A percentile compares a stretch with the other conserved stretches of the same genome.
These are phyloP conservation scores for Girardinus metallicus DNA, from an alignment of 2,797 vertebrate genomes.

Conservation along the genomic window DNA sequence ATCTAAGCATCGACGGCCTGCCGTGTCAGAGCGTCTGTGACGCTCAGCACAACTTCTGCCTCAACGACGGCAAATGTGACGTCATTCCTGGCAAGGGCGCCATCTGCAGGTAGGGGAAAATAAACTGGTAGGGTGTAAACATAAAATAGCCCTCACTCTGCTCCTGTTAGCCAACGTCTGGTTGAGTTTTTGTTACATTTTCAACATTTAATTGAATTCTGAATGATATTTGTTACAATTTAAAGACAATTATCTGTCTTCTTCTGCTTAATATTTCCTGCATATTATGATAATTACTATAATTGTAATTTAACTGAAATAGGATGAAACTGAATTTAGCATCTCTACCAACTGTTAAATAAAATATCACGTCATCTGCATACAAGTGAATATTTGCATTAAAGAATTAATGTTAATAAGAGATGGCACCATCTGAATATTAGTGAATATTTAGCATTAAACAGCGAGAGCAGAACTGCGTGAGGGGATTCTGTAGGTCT, in stretches of 20 bases:
- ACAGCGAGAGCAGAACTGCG: background rate
- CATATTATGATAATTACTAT: background rate
- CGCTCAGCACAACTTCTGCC: conserved; percentile 88
- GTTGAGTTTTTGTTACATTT: background rate
- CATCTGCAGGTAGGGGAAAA: conserved; percentile 89
- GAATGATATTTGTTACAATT: background rate
- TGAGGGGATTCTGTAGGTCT: background rate
- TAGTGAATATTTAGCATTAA: background rate
- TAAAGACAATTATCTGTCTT: background rate
- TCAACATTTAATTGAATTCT: background rate
- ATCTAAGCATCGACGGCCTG: conserved; percentile 89
- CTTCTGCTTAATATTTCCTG: background rate
- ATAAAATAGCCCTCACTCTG: too few species aligned
- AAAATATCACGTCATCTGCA: background rate
- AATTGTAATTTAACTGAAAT: background rate
- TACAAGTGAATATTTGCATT: background rate
- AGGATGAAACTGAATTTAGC: background rate
- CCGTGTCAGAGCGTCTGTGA: conserved; percentile 94
- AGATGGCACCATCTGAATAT: background rate
- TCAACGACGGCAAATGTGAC: conserved; percentile 96
- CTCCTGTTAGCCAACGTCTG: background rate
- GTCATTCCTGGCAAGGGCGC: conserved; percentile 91
- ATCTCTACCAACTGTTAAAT: background rate
- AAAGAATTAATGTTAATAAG: background rate
- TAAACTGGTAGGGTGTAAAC: background rate